Percentiles rank a stretch among this genome's conserved stretches.
These are phyloP conservation scores for Argyra leucocephala DNA, from an alignment of 2,888 invertebrate species.

Conservation along the genomic window DNA sequence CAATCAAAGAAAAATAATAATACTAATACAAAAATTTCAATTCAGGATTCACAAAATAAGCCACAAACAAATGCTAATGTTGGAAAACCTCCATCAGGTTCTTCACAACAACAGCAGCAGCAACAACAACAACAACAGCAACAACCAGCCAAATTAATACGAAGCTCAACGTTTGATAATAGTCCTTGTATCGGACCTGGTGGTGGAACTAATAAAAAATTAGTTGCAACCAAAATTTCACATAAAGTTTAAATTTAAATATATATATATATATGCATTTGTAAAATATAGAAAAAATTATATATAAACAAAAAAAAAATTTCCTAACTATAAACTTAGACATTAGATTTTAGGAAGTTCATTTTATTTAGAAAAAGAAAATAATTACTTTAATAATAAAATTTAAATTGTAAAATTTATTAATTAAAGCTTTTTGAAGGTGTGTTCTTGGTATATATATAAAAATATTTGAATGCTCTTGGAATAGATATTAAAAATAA, in stretches of 20 bases:
- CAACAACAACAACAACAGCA: constrained; percentile 9
- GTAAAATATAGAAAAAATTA: not conserved
- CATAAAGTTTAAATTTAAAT: not conserved
- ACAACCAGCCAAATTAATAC: constrained; percentile 27
- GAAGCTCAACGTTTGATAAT: constrained; percentile 42
- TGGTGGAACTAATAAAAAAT: not conserved
- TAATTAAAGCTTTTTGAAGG: not conserved
- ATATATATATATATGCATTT: not conserved
- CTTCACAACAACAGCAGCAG: constrained; percentile 14
- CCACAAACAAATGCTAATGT: constrained; percentile 20
- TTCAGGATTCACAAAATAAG: not conserved
- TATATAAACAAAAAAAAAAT: not conserved
- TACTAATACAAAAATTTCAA: constrained; percentile 13
- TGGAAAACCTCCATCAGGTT: constrained; percentile 22
- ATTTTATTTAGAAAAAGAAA: not conserved
- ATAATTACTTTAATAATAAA: not conserved
- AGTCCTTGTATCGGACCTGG: constrained; percentile 24
- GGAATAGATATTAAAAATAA: too few relatives aligned
- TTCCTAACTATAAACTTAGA: not conserved
- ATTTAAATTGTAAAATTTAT: not conserved
- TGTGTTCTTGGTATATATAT: not conserved
- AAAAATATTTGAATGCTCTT: too few relatives aligned
- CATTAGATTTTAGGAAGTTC: not conserved
- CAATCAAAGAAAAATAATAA: constrained; percentile 14
- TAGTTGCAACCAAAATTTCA: not conserved